Evolutionary conservation across 2,888 invertebrate genomes (phyloP).

Genomic region (Terebella lapidaria): DNA sequence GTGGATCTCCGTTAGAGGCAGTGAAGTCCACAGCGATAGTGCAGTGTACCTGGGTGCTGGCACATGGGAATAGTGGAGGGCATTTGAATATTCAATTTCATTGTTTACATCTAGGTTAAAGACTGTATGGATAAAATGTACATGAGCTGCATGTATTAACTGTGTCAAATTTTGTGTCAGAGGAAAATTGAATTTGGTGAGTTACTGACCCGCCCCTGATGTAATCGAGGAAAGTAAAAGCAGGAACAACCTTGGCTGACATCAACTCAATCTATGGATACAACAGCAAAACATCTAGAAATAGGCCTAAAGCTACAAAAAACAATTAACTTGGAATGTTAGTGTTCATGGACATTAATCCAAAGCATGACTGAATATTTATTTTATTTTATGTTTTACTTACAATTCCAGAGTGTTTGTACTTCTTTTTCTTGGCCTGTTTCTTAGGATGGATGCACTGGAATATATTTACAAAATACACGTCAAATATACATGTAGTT

Average conservation of each 20-base stretch:
- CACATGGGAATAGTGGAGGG: slow-evolving; percentile 34
- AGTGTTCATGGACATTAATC: too few species aligned
- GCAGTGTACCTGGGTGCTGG: slow-evolving; percentile 52
- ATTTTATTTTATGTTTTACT: too few species aligned
- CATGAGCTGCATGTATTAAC: too few species aligned
- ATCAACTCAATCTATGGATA: slow-evolving; percentile 27
- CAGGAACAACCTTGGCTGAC: slow-evolving; percentile 36
- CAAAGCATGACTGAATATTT: too few species aligned
- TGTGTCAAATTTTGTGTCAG: too few species aligned
- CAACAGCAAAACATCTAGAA: neutral
- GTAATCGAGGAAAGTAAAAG: slow-evolving; percentile 59
- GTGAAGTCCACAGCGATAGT: slow-evolving; percentile 57
- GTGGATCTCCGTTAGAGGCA: slow-evolving; percentile 55
- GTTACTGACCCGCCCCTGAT: slow-evolving; percentile 57
- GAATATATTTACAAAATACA: slow-evolving; percentile 16
- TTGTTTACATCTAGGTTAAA: neutral
- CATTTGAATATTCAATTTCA: slow-evolving; percentile 10
- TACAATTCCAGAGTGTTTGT: slow-evolving; percentile 56
- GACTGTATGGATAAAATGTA: neutral
- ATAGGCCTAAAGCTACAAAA: neutral
- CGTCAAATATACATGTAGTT: too few species aligned
- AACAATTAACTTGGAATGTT: neutral
- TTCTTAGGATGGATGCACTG: slow-evolving; percentile 55
- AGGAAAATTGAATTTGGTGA: neutral
- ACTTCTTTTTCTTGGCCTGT: slow-evolving; percentile 56